Evolutionary conservation across 1,140 invertebrate species (phyloP), one percentile per base, ranked within the genome.

Genomic region (Leptopilina boulardi): DNA sequence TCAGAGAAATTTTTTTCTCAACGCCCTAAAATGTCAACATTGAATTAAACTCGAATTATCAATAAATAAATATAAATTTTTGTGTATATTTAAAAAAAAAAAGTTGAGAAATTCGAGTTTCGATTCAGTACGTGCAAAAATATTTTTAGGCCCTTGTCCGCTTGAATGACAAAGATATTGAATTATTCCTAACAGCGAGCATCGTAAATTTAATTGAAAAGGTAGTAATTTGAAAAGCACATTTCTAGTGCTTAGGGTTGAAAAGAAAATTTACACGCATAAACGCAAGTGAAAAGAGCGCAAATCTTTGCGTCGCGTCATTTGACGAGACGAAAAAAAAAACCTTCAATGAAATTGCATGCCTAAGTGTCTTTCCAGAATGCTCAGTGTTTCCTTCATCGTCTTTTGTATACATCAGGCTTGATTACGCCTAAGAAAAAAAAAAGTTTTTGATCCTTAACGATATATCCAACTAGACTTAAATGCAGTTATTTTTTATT

Each of bases 361-460:
- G 90, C 89, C 90, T 89, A 90, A 90, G 85, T 91, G 90, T 91
- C 86, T 85, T 84, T 85, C 85, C 86, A 88, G 90, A 91, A 91
- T 91, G 89, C 88, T 91, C 88, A 89, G 84, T 91, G 89, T 91
- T 87, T 84, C 85, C 81, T 84, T 86, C 86, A 85, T 87, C 86
- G 84, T 87, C 82, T 88, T 84, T 86, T 84, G 80, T 86, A 30
- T 30, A 81, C 79, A 71, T 34, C 80, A 82, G 75, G 83, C 82
- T 82, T 82, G 79, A 81, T 81, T 79, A 80, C 78, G 79, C 77
- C 79, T 78, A 85, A 82, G 76, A 81, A 78, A 78, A 78, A 78
- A 54, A 71, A 74, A 73, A 74, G n/a, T n/a, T n/a, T n/a, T 78
- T 84, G 81, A 77, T 81, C 77, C 76, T 81, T 82, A 83, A 84